Evolutionary conservation across 1,140 invertebrate species (phyloP), one percentile per base, ranked within the genome.

Genomic region (Prorops nasuta): DNA sequence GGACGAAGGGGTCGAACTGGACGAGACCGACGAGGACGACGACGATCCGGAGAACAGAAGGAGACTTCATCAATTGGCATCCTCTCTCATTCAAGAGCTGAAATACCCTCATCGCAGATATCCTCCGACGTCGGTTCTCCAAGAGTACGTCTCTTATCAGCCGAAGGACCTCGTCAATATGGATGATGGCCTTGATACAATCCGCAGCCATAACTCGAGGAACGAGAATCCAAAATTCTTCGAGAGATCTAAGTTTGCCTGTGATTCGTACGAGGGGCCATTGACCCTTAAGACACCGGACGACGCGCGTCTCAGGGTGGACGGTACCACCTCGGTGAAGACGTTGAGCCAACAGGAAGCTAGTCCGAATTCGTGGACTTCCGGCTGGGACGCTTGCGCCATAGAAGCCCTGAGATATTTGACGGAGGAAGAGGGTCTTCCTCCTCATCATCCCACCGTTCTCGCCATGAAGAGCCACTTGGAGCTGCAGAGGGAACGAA

Each of bases 301-400:
- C 36, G 58, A 60, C 10, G 38, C 9, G 17, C 34, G 54, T 6
- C 16, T 38, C 12, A 47, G 54, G 24, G 44, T 51, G 22, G 40
- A 48, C 3, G 32, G 41, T 18, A 7, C 17, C 4, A 48, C 9
- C 1, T 24, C 31, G 0, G 18, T 32, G 1, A 47, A 14, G 3
- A 22, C 31, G 10, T 42, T 35, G 8, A 14, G 31, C 12, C 18
- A 16, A 0, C 12, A 47, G 0, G 22, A 18, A 9, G n/a, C n/a
- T n/a, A n/a, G n/a, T n/a, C 37, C 39, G 10, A 34, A 49, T 15
- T 60, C 60, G 3, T 76, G 73, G 73, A 44, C 42, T 8, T 53
- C 64, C 7, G 74, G 74, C 1, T 77, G 72, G 71, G 70, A 77
- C 28, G 64, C 67, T 1, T 77, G 74, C 49, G 53, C 72, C 3